Evolutionary conservation across 2,888 invertebrate species (phyloP).

Genomic region (Nymphalis urticae): DNA sequence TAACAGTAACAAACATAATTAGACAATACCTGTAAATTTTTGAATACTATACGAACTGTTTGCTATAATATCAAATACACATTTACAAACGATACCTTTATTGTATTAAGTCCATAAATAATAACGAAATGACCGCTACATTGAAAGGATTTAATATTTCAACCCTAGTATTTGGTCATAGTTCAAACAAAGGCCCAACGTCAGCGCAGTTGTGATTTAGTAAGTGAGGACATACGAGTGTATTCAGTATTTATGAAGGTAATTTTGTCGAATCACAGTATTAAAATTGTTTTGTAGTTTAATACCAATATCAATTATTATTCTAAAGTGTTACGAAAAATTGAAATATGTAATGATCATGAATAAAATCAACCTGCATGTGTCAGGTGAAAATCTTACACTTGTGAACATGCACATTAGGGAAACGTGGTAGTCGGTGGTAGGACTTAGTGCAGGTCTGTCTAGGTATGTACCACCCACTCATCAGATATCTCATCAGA

Average conservation of each 20-base stretch:
- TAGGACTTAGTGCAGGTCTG: too few species aligned
- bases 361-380: too few species aligned
- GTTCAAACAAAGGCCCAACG: constrained; percentile 32
- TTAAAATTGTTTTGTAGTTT: constrained; percentile 8
- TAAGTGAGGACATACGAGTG: constrained; percentile 19
- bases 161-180: constrained; percentile 31
- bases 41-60: too few species aligned
- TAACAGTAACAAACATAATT: too few species aligned
- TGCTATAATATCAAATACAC: neutral
- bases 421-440: too few species aligned
- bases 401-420: too few species aligned
- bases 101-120: constrained; percentile 6
- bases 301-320: neutral
- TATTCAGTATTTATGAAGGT: constrained; percentile 18
- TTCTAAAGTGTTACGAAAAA: too few species aligned
- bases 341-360: too few species aligned
- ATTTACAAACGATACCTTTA: neutral
- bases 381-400: too few species aligned
- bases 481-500: too few species aligned
- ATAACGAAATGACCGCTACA: constrained; percentile 11
- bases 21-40: neutral
- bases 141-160: constrained; percentile 19
- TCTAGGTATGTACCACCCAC: too few species aligned
- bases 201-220: constrained; percentile 28
- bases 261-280: constrained; percentile 6